Percentiles rank a stretch among this genome's conserved stretches.
Conservation (phyloP, 1,140 invertebrate genomes). For the Gryon sp. region DNA sequence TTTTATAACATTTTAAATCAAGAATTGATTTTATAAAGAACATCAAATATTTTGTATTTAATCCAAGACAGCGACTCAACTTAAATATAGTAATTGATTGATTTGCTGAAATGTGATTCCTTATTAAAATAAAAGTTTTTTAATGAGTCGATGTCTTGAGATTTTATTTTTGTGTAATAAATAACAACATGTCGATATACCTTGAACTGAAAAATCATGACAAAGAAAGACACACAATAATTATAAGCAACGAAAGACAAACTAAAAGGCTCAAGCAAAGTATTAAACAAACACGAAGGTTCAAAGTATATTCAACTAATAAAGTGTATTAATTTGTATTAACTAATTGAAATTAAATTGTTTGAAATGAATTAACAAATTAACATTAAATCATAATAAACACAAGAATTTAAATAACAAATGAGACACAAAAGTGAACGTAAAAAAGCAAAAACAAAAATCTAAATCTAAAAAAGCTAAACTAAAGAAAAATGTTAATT, state of each 20-base stretch:
- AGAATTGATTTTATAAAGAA: constrained; percentile 22
- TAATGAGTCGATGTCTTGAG: too few species aligned
- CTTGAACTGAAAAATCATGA: constrained; percentile 42
- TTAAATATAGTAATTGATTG: too few species aligned
- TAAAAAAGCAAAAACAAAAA: too few species aligned
- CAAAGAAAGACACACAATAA: constrained; percentile 17
- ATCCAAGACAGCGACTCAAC: constrained; percentile 7
- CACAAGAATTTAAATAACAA: too few species aligned
- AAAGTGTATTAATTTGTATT: too few species aligned
- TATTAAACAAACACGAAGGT: constrained; percentile 1
- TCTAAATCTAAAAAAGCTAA: too few species aligned
- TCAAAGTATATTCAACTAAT: constrained; percentile 38
- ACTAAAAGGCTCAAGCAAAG: constrained; percentile 25
- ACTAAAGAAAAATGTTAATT: background rate
- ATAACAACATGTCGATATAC: constrained; percentile 39
- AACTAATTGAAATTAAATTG: too few species aligned
- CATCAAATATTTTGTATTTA: background rate
- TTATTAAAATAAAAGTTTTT: background rate
- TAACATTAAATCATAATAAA: too few species aligned
- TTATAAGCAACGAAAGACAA: constrained; percentile 32
- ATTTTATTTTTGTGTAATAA: background rate
- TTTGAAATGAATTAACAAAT: too few species aligned
- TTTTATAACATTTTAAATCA: too few species aligned
- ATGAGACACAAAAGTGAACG: too few species aligned
- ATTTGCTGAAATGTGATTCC: too few species aligned